phyloP scores from a whole-genome alignment of 2,113 vertebrate species.

The Pedionomus torquatus region DNA sequence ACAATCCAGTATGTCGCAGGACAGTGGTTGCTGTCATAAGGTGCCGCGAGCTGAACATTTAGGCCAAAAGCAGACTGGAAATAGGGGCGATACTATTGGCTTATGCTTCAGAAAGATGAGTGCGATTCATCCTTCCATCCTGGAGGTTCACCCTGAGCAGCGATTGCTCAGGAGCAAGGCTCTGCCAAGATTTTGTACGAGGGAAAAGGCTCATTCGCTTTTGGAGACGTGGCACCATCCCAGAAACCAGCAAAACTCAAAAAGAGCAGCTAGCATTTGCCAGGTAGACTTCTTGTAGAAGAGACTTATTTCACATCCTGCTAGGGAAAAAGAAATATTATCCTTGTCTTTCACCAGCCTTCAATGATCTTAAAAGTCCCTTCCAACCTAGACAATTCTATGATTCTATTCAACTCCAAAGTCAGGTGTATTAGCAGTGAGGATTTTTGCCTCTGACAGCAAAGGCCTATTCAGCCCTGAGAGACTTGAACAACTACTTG shows the following conservation, averaged over 20 bases:
- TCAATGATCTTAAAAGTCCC: neutral
- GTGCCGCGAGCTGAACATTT: neutral
- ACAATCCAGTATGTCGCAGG: accelerated
- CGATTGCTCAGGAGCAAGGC: neutral
- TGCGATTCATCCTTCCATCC: neutral
- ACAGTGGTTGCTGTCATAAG: neutral
- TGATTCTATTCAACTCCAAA: neutral
- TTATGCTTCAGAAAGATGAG: neutral
- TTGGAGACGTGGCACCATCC: neutral
- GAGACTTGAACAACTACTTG: neutral
- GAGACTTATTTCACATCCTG: accelerated
- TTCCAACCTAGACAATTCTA: neutral
- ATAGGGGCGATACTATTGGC: neutral
- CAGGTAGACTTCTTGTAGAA: neutral
- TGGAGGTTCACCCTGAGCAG: neutral
- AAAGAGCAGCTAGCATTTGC: neutral
- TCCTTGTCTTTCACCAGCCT: neutral
- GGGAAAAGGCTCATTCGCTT: neutral
- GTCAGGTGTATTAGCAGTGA: accelerated
- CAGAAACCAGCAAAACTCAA: neutral
- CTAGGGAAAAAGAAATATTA: neutral
- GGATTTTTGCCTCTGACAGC: neutral
- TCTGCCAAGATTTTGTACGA: accelerated
- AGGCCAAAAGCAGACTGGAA: neutral
- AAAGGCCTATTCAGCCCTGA: neutral